phyloP scores from a whole-genome alignment of 53 echinoderm and acorn worm species.

The Actinopyga echinites region DNA sequence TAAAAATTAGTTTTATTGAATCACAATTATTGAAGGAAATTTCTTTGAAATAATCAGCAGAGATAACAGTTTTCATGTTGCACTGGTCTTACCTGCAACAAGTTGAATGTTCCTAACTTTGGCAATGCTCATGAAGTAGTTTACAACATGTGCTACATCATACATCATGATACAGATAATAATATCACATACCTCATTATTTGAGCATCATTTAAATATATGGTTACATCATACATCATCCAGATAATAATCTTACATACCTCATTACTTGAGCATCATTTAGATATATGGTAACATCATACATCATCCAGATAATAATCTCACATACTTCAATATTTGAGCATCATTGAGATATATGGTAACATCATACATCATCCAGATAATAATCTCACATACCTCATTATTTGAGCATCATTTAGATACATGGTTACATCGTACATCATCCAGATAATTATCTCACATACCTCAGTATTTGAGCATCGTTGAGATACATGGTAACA shows the following conservation, averaged over 20 bases:
- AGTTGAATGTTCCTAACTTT: too few relatives aligned
- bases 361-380: too few relatives aligned
- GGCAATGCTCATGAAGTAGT: too few relatives aligned
- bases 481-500: slow-evolving; percentile 62
- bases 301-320: not conserved
- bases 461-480: slow-evolving; percentile 85
- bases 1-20: too few relatives aligned
- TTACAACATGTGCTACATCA: too few relatives aligned
- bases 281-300: too few relatives aligned
- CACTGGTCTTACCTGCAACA: too few relatives aligned
- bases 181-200: not conserved
- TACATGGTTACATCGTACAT: slow-evolving; percentile 57
- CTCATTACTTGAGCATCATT: slow-evolving; percentile 76
- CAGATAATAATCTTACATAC: slow-evolving; percentile 37
- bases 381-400: slow-evolving; percentile 53
- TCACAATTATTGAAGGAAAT: too few relatives aligned
- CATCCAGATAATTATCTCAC: not conserved
- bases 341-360: not conserved
- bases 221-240: not conserved
- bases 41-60: too few relatives aligned
- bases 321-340: not conserved
- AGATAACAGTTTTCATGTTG: too few relatives aligned
- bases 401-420: slow-evolving; percentile 73
- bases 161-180: too few relatives aligned
- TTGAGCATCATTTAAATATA: not conserved